phyloP scores from a whole-genome alignment of 1,140 invertebrate species.

The Zelostemma sp. region DNA sequence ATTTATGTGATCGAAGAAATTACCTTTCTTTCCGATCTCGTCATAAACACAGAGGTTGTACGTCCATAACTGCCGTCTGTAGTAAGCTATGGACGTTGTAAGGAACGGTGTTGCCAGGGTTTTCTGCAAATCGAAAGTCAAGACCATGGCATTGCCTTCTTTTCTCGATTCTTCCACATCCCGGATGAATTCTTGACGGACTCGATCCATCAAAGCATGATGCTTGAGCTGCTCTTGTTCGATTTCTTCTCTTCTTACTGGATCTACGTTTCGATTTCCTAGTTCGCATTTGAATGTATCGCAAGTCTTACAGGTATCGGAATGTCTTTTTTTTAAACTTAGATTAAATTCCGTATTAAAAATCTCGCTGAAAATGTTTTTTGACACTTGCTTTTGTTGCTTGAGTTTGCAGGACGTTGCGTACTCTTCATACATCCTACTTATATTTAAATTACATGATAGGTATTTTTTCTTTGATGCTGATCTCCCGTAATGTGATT shows the following conservation, averaged over 20 bases:
- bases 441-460: conserved; percentile 2
- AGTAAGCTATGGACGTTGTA: no score
- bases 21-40: no score
- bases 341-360: conserved; percentile 25
- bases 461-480: conserved; percentile 11
- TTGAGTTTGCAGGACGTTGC: neutral
- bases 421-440: conserved; percentile 16
- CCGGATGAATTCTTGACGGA: no score
- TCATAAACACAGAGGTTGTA: no score
- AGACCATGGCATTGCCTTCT: neutral
- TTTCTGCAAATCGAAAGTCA: conserved; percentile 9
- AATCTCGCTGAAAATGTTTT: conserved; percentile 19
- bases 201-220: no score
- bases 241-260: no score
- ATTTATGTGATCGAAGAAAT: no score
- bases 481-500: conserved; percentile 13
- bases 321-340: conserved; percentile 10
- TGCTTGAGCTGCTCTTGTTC: no score
- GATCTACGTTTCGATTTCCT: no score
- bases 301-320: conserved; percentile 1
- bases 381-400: conserved; percentile 8
- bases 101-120: neutral
- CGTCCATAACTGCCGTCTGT: no score
- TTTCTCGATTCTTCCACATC: no score
- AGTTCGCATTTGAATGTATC: no score